Evolutionary conservation across 2,113 vertebrate species (phyloP).

Genomic region (Ceratotherium simum): DNA sequence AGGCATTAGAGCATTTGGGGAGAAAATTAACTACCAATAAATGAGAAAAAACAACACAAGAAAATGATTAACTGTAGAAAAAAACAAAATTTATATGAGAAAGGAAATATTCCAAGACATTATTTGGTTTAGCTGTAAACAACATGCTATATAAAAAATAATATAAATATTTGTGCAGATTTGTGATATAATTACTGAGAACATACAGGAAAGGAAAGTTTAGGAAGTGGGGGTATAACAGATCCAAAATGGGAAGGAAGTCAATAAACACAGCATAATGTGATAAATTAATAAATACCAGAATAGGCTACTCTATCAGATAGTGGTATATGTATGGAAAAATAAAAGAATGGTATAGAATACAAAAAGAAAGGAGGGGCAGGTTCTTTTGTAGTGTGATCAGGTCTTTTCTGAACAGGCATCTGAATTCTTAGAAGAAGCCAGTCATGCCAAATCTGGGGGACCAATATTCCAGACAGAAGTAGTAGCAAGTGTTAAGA

Average conservation of each 20-base stretch:
- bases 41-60: background rate
- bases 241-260: background rate
- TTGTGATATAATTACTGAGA: background rate
- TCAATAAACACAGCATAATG: background rate
- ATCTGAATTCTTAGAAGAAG: background rate
- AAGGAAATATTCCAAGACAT: constrained; percentile 8
- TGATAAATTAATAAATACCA: background rate
- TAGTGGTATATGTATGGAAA: background rate
- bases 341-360: background rate
- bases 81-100: background rate
- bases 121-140: constrained; percentile 3
- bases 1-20: background rate
- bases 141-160: background rate
- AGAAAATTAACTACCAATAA: background rate
- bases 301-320: background rate
- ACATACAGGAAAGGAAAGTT: background rate
- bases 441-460: background rate
- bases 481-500: background rate
- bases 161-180: background rate
- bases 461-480: background rate
- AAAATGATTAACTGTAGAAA: background rate
- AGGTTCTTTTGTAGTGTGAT: background rate
- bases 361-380: background rate
- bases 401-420: background rate
- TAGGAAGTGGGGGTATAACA: background rate